Conservation (phyloP, 2,113 vertebrate genomes). For the Lates calcarifer region DNA sequence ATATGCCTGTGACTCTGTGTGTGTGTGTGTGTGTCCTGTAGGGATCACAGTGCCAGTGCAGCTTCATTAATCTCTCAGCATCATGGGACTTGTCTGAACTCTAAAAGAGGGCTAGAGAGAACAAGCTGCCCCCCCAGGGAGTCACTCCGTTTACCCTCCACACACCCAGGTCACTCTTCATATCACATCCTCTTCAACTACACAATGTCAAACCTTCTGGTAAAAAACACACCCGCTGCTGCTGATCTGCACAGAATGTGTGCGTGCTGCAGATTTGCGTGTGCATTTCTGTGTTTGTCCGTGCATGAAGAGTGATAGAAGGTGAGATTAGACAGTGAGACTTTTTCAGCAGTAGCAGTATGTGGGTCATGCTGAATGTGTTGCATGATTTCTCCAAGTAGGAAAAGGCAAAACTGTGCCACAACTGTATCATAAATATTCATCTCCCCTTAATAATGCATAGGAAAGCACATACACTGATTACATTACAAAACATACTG, state of each 20-base stretch:
- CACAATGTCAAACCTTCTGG: conserved; percentile 71
- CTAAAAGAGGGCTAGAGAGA: conserved; percentile 74
- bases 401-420: conserved; percentile 49
- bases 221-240: not conserved
- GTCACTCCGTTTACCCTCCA: conserved; percentile 78
- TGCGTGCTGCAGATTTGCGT: conserved; percentile 2
- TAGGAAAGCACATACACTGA: conserved; percentile 45
- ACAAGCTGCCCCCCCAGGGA: conserved; percentile 61
- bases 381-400: conserved; percentile 29
- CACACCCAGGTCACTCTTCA: conserved; percentile 72
- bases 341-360: conserved; percentile 10
- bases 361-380: conserved; percentile 25
- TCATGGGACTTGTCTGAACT: conserved; percentile 77
- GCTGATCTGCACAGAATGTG: conserved; percentile 33
- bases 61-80: conserved; percentile 82
- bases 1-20: not conserved
- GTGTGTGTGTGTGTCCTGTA: conserved; percentile 57
- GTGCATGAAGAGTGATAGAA: conserved; percentile 11
- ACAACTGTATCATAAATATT: conserved; percentile 58
- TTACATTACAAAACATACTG: conserved; percentile 48
- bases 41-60: conserved; percentile 73
- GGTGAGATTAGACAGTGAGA: conserved; percentile 24
- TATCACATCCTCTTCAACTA: conserved; percentile 61
- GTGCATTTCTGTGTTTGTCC: not conserved
- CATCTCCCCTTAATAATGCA: conserved; percentile 55